Percentiles rank a stretch among this genome's conserved stretches.
Evolutionary conservation across 2,888 invertebrate genomes (phyloP).

Genomic region (Thelaira solivaga): DNA sequence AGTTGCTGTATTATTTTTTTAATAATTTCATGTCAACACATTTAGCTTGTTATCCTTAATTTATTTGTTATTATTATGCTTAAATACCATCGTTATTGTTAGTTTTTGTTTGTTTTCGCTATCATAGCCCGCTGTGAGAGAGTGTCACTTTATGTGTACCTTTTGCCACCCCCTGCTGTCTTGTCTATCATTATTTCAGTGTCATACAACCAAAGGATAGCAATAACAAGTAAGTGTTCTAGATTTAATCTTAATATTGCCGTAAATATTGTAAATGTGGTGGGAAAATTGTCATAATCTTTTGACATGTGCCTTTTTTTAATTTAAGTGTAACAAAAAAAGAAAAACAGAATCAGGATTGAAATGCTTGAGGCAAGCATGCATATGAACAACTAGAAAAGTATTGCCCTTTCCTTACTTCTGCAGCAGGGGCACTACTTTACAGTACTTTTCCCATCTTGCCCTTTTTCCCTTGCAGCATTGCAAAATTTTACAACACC

Average conservation of each 20-base stretch:
- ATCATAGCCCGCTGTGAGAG: slow-evolving; percentile 53
- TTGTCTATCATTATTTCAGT: background rate
- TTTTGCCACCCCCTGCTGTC: slow-evolving; percentile 19
- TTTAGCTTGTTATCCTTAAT: slow-evolving; percentile 60
- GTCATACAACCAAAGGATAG: background rate
- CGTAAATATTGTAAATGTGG: slow-evolving; percentile 37
- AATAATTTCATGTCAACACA: slow-evolving; percentile 71
- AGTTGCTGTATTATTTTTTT: slow-evolving; percentile 9
- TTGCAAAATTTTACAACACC: no score
- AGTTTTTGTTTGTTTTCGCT: no score
- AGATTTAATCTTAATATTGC: no score
- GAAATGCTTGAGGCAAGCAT: background rate
- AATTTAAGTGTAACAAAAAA: background rate
- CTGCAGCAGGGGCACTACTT: no score
- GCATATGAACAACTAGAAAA: slow-evolving; percentile 23
- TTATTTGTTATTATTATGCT: slow-evolving; percentile 49
- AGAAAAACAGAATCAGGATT: background rate
- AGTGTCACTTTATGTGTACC: slow-evolving; percentile 40
- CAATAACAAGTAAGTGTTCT: slow-evolving; percentile 65
- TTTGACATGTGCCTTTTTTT: slow-evolving; percentile 65
- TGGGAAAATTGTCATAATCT: slow-evolving; percentile 68
- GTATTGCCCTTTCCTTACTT: no score
- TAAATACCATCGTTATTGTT: slow-evolving; percentile 36
- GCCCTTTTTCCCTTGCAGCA: no score
- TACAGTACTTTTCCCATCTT: no score